These are phyloP conservation scores for Maccullochella peelii DNA, from an alignment of 2,113 vertebrate genomes.

Conservation along the genomic window DNA sequence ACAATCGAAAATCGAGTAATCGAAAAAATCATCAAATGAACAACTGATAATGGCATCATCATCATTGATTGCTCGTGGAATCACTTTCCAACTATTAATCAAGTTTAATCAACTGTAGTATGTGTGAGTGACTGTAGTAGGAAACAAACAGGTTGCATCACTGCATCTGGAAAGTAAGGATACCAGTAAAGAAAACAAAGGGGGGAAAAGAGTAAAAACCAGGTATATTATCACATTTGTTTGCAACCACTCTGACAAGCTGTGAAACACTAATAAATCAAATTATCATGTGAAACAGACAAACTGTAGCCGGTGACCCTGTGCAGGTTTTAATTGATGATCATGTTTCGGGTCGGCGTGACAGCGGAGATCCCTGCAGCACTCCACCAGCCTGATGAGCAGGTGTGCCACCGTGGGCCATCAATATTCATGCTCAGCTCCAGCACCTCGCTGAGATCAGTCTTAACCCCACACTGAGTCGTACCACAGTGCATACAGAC, in stretches of 20 bases:
- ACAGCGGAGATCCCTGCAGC: conserved; percentile 28
- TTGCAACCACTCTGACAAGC: background rate
- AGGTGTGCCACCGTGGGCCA: conserved; percentile 52
- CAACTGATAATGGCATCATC: background rate
- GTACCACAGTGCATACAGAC: conserved; percentile 34
- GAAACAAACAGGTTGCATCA: background rate
- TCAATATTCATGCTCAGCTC: conserved; percentile 63
- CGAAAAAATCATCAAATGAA: background rate
- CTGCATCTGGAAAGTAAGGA: background rate
- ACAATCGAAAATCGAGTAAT: background rate
- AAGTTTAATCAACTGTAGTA: background rate
- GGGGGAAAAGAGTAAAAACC: background rate
- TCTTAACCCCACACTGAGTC: conserved; percentile 45
- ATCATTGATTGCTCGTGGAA: background rate
- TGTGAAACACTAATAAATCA: conserved; percentile 3
- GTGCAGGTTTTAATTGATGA: conserved; percentile 4
- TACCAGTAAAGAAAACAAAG: background rate
- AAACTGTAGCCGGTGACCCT: background rate
- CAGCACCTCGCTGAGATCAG: conserved; percentile 64
- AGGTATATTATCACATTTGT: background rate
- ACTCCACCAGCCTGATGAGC: conserved; percentile 37
- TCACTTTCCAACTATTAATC: background rate
- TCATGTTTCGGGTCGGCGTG: background rate
- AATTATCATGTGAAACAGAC: background rate
- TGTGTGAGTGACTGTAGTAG: background rate